These are phyloP conservation scores for Toxotes chatareus DNA, from an alignment of 2,113 vertebrate genomes.

Conservation along the genomic window DNA sequence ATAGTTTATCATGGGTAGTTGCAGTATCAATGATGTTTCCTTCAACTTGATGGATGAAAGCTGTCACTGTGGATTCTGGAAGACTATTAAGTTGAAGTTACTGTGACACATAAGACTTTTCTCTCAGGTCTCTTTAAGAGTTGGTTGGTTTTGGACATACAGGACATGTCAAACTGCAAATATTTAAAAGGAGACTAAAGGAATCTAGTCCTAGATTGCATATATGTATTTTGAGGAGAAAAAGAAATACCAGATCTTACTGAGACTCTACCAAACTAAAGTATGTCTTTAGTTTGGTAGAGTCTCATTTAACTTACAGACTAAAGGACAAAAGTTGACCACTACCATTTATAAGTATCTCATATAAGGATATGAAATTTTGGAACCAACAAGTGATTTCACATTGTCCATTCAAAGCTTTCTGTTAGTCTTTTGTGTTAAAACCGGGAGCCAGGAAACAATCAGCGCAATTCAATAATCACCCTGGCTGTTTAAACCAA, in stretches of 20 bases:
- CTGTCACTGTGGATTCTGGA: not conserved
- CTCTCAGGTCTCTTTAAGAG: not conserved
- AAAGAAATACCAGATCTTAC: not conserved
- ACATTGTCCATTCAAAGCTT: not conserved
- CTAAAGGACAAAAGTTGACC: not conserved
- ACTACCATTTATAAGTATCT: not conserved
- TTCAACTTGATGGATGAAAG: conserved; percentile 7
- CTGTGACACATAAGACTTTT: not conserved
- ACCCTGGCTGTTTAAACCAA: conserved; percentile 62
- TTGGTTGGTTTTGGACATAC: too few relatives aligned
- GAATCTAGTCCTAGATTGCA: too few relatives aligned
- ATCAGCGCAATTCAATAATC: conserved; percentile 76
- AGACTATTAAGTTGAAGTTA: not conserved
- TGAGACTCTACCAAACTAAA: too few relatives aligned
- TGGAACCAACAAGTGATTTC: not conserved
- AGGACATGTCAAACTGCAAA: too few relatives aligned
- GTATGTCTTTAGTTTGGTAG: too few relatives aligned
- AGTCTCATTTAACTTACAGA: too few relatives aligned
- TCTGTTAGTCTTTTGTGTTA: conserved; percentile 35
- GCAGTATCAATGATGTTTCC: conserved; percentile 19
- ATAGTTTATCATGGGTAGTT: conserved; percentile 49
- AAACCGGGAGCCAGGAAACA: conserved; percentile 67
- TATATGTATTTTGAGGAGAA: too few relatives aligned
- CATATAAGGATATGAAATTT: not conserved
- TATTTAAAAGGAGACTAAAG: not conserved